phyloP scores from a whole-genome alignment of 2,797 vertebrate genomes.

The Choloepus didactylus region DNA sequence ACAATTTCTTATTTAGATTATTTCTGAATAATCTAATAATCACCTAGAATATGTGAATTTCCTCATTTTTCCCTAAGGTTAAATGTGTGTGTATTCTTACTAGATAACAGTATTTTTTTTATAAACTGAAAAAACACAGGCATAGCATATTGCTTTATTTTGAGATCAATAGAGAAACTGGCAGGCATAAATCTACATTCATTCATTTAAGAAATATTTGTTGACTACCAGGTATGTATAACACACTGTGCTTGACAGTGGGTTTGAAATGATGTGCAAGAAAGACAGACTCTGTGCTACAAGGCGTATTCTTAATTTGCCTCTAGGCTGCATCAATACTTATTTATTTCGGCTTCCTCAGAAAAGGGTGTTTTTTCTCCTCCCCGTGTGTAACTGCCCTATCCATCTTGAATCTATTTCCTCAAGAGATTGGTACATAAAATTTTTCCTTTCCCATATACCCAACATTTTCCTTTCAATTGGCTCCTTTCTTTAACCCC shows the following conservation, averaged over 20 bases:
- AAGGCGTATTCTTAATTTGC: neutral
- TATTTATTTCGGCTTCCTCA: neutral
- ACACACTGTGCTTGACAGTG: neutral
- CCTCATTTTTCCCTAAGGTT: neutral
- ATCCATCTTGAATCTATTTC: neutral
- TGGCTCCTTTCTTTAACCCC: neutral
- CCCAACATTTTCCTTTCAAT: neutral
- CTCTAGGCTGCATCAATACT: neutral
- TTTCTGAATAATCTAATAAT: neutral
- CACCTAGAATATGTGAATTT: neutral
- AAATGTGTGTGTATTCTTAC: neutral
- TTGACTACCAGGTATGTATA: neutral
- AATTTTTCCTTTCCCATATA: neutral
- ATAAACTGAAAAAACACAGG: neutral
- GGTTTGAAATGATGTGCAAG: neutral
- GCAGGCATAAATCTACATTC: neutral
- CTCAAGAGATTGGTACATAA: neutral
- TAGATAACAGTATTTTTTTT: neutral
- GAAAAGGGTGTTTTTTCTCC: neutral
- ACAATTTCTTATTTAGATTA: constrained; percentile 19
- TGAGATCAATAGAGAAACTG: neutral
- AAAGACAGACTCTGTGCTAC: neutral
- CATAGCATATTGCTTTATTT: neutral
- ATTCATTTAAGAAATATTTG: neutral
- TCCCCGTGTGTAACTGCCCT: neutral